Evolutionary conservation across 2,797 vertebrate species (phyloP), one percentile per base, ranked within the genome.

Genomic region (Vespertilio murinus): DNA sequence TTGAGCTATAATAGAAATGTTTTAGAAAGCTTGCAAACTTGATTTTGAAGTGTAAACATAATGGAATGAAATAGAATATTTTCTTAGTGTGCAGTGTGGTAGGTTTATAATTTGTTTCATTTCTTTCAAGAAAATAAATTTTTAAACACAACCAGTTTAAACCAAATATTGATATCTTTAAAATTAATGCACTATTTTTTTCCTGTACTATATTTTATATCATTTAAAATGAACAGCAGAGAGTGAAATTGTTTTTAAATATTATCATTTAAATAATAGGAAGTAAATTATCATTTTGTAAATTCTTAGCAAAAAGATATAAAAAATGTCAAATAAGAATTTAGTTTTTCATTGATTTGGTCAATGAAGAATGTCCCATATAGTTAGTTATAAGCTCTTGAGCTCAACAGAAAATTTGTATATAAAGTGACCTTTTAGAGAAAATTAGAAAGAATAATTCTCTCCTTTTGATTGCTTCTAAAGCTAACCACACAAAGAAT

Each of bases 221-320:
- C 47, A 52, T 85, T 95, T 89, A 81, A 84, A 93, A 67, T 69
- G 35, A 64, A 75, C 30, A 90, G 54, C 12, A 86, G 52, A 17
- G 49, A 91, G 30, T 91, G n/a, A 90, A 91, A 74, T 69, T 52
- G 56, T 85, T 95, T 93, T 73, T 18, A 78, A 91, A 52, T 78
- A 8, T 89, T 47, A 30, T 69, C 14, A 54, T 25, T 64, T 64
- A 81, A 67, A 49, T 91, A 35, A 67, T 17, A 77, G 25, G 20
- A 86, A 70, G 4, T 67, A 93, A 83, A 70, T 8, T 25, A 49
- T 56, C 81, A 56, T 69, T 90, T 80, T 88, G 3, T 79, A 79
- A 93, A 67, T 82, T 74, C 42, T 64, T 92, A 35, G 30, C 59
- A 88, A 69, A 81, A n/a, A 94, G 93, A 64, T 71, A 47, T 2